Percentiles rank a stretch among this genome's conserved stretches.
phyloP scores from a whole-genome alignment of 2,113 vertebrate genomes.

The Speoplatyrhinus poulsoni region DNA sequence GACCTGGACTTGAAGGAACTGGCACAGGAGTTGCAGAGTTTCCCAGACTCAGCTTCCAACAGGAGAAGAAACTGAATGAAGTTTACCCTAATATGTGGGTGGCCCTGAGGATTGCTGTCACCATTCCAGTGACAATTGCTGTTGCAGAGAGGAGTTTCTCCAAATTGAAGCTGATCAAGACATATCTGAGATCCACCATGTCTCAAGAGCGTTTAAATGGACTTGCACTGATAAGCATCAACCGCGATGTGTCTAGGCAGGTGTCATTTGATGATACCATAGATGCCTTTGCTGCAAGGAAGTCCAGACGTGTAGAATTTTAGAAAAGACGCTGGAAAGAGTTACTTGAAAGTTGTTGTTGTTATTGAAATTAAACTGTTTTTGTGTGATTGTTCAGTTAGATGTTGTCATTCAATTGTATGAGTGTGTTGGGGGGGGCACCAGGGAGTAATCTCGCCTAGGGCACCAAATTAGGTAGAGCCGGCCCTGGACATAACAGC shows the following conservation, averaged over 20 bases:
- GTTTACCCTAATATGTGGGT: conserved; percentile 4
- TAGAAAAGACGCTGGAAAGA: background rate
- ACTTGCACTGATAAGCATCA: conserved; percentile 21
- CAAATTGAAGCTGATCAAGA: conserved; percentile 21
- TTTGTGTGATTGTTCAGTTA: background rate
- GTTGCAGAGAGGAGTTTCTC: conserved; percentile 26
- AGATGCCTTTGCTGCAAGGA: background rate
- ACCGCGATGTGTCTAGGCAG: conserved; percentile 10
- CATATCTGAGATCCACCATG: conserved; percentile 21
- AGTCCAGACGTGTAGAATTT: background rate
- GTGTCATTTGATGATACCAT: conserved; percentile 9
- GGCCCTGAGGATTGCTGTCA: conserved; percentile 1
- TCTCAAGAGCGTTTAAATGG: conserved; percentile 22
- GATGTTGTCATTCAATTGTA: too few relatives aligned
- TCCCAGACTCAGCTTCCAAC: background rate
- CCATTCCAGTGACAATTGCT: conserved; percentile 16
- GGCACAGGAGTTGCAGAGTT: background rate
- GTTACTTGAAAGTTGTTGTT: background rate
- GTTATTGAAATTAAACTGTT: background rate
- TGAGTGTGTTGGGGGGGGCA: too few relatives aligned
- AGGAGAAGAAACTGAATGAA: background rate
- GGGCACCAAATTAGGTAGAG: too few relatives aligned
- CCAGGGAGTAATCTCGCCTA: too few relatives aligned
- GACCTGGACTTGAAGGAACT: background rate
- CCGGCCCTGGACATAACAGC: too few relatives aligned